phyloP scores from a whole-genome alignment of 2,797 vertebrate genomes.

The Diceros bicornis region DNA sequence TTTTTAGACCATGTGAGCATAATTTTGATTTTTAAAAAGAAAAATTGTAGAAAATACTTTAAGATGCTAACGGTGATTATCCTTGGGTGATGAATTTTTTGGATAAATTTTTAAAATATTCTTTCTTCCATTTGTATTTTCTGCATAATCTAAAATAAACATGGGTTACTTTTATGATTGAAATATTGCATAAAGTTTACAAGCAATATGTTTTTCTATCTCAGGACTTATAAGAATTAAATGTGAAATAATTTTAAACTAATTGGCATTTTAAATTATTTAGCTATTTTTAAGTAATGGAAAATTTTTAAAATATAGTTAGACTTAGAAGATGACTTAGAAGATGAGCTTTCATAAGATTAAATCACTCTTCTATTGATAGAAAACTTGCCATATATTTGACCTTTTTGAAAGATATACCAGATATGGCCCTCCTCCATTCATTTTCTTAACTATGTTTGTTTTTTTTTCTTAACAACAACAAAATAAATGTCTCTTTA shows the following conservation, averaged over 20 bases:
- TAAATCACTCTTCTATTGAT: background rate
- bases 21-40: slow-evolving; percentile 9
- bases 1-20: background rate
- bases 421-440: background rate
- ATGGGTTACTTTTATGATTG: background rate
- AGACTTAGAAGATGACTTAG: background rate
- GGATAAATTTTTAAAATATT: slow-evolving; percentile 9
- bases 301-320: slow-evolving; percentile 18
- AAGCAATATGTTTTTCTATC: background rate
- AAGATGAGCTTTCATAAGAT: background rate
- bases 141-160: background rate
- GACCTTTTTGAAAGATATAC: background rate
- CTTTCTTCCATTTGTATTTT: slow-evolving; percentile 9
- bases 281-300: background rate
- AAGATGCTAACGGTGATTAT: background rate
- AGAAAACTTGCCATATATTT: background rate
- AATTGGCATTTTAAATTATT: background rate
- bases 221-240: background rate
- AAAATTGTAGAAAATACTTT: background rate
- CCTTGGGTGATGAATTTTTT: background rate
- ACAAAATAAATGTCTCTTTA: background rate
- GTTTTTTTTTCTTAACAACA: background rate
- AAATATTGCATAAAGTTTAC: background rate
- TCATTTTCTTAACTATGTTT: background rate
- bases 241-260: background rate